These are phyloP conservation scores for Caenorhabditis remanei DNA, from an alignment of 1,140 invertebrate genomes.

Conservation along the genomic window DNA sequence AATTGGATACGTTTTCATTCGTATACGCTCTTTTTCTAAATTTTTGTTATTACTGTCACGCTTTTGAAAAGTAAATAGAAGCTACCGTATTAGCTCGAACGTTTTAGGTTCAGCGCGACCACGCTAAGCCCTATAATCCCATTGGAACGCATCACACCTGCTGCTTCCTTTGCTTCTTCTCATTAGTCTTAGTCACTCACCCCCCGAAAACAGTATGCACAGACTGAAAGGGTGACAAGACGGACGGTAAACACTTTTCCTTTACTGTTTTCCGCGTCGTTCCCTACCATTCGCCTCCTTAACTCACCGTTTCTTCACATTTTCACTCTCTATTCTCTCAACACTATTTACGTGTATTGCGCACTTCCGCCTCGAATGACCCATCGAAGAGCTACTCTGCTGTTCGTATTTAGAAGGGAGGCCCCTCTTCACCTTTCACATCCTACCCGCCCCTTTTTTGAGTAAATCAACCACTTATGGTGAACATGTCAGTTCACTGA, in stretches of 20 bases:
- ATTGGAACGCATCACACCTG: slow-evolving; percentile 40
- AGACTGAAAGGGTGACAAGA: slow-evolving; percentile 53
- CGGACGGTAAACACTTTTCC: slow-evolving; percentile 49
- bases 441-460: slow-evolving; percentile 40
- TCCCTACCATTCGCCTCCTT: not conserved
- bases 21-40: too few species aligned
- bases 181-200: not conserved
- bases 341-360: slow-evolving; percentile 47
- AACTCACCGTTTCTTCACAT: not conserved
- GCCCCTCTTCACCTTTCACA: slow-evolving; percentile 17
- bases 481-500: slow-evolving; percentile 46
- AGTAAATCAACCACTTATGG: slow-evolving; percentile 56
- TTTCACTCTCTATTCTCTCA: slow-evolving; percentile 34
- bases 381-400: not conserved
- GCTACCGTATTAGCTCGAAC: too few species aligned
- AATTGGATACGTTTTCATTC: too few species aligned
- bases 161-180: slow-evolving; percentile 9
- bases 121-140: not conserved
- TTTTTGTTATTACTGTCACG: too few species aligned
- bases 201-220: slow-evolving; percentile 17
- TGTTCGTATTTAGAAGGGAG: slow-evolving; percentile 42
- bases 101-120: not conserved
- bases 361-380: slow-evolving; percentile 50
- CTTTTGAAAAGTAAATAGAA: too few species aligned
- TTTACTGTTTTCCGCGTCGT: slow-evolving; percentile 50